Evolutionary conservation across 2,113 vertebrate species (phyloP).

Genomic region (Datnioides undecimradiatus): DNA sequence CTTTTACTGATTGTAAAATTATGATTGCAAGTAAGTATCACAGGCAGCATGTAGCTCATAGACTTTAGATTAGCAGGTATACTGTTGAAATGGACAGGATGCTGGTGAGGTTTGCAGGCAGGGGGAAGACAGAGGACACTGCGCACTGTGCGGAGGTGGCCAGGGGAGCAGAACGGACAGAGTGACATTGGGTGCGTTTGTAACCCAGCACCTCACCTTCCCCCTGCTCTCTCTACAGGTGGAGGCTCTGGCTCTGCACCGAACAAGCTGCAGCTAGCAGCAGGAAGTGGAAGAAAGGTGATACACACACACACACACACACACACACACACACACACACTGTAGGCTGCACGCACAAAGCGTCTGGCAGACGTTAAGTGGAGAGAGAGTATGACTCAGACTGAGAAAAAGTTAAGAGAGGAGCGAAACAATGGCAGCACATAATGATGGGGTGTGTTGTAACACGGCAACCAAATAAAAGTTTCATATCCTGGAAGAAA

Average conservation of each 20-base stretch:
- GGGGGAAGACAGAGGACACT: conserved; percentile 40
- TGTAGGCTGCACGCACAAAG: too few relatives aligned
- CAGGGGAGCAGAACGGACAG: conserved; percentile 28
- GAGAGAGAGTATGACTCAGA: conserved; percentile 17
- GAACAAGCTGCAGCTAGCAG: conserved; percentile 57
- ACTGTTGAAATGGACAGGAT: conserved; percentile 1
- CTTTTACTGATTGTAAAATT: not conserved
- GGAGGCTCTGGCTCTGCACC: conserved; percentile 21
- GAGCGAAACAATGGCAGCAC: not conserved
- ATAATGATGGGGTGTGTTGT: not conserved
- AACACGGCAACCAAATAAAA: not conserved
- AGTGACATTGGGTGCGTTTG: conserved; percentile 63
- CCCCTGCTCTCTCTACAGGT: conserved; percentile 48
- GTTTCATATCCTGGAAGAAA: not conserved
- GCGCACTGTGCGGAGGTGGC: conserved; percentile 4
- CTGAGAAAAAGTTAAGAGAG: not conserved
- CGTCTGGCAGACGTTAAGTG: not conserved
- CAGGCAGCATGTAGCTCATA: not conserved
- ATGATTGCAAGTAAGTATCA: too few relatives aligned
- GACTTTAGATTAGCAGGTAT: not conserved
- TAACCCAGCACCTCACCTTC: conserved; percentile 67
- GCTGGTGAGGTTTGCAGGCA: conserved; percentile 3
- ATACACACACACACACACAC: conserved; percentile 30
- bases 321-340: conserved; percentile 13
- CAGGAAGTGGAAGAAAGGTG: conserved; percentile 66